Conservation (phyloP, 2,888 invertebrate species). For the Punctoribates punctum region DNA sequence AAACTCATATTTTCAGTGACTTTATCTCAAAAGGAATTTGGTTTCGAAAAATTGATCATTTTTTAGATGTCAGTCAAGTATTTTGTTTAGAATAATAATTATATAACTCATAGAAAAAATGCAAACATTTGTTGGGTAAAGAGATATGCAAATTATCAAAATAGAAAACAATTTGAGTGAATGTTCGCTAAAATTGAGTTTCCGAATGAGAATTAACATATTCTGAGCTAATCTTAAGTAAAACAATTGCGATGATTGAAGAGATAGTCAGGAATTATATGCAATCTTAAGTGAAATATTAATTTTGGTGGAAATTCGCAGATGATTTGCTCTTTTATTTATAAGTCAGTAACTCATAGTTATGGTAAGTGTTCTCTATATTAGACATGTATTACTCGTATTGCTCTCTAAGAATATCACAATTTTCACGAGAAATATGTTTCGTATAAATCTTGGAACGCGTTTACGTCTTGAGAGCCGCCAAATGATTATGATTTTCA, state of each 20-base stretch:
- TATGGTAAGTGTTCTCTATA: neutral
- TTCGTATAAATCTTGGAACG: neutral
- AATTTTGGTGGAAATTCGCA: neutral
- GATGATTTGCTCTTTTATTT: neutral
- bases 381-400: neutral
- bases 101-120: neutral
- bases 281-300: neutral
- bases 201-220: neutral
- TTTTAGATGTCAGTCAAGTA: neutral
- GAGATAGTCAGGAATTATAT: neutral
- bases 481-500: neutral
- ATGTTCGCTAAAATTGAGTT: neutral
- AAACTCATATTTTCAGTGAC: neutral
- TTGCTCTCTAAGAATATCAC: neutral
- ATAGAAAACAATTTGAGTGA: neutral
- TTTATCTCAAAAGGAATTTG: neutral
- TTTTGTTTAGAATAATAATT: neutral
- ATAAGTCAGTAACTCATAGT: neutral
- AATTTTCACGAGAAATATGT: neutral
- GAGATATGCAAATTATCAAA: neutral
- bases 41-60: neutral
- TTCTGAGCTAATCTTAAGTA: neutral
- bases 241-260: neutral
- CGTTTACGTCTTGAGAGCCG: neutral
- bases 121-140: neutral